Conservation (phyloP, 35 echinoderm and acorn worm genomes). For the Patiria miniata region DNA sequence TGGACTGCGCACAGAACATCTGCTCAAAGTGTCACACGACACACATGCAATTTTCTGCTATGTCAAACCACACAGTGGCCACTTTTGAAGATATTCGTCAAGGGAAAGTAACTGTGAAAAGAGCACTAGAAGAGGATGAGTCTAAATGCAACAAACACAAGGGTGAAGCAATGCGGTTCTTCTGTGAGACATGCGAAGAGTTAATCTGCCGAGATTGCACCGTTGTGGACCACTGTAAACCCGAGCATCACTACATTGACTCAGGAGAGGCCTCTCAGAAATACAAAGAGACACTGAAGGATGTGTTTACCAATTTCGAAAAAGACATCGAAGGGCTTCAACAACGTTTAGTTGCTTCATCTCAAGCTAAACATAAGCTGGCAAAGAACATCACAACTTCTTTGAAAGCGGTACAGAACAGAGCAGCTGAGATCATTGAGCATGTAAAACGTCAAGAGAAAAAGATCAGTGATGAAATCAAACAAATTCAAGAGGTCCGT, state of each 20-base stretch:
- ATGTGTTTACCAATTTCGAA: not conserved
- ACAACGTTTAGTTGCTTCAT: not conserved
- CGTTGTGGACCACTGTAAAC: too few relatives aligned
- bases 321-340: not conserved
- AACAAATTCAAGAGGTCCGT: not conserved
- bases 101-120: too few relatives aligned
- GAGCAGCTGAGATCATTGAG: not conserved
- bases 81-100: too few relatives aligned
- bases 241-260: not conserved
- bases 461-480: not conserved
- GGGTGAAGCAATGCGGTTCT: constrained; percentile 25
- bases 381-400: not conserved
- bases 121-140: not conserved
- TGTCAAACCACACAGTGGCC: not conserved
- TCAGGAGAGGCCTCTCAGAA: not conserved
- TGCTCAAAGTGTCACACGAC: too few relatives aligned
- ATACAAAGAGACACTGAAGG: not conserved
- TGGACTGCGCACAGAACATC: too few relatives aligned
- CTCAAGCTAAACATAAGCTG: not conserved
- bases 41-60: not conserved
- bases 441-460: not conserved
- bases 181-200: constrained; percentile 29
- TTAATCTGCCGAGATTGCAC: too few relatives aligned
- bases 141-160: constrained; percentile 1
- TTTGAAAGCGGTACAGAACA: not conserved